Evolutionary conservation across 2,113 vertebrate species (phyloP), one percentile per base, ranked within the genome.

Genomic region (Cyprinus carpio): DNA sequence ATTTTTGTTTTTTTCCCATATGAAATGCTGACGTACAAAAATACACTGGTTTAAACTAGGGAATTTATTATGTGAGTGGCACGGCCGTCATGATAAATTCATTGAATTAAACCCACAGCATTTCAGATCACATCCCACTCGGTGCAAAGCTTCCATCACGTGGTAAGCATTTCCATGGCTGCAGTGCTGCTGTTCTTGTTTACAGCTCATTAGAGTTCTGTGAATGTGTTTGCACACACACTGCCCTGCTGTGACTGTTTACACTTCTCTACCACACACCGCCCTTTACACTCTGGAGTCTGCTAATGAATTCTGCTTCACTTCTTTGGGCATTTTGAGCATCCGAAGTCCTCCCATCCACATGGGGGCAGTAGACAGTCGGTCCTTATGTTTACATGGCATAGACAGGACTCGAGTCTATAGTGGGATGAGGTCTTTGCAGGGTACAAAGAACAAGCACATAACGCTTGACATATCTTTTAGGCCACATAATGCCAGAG

Each of bases 191-290:
- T 71, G 43, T 43, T 74, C 85, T 79, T 60, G 65, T 89, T 87
- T 88, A 86, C 34, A 51, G 65, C 56, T 65, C 62, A 51, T 69
- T 27, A 31, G 83, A 84, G 54, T 43, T 81, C 46, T 84, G 77
- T 72, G 65, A 49, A 69, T 72, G 56, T 62, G 65, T 82, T 71
- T 71, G 65, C 71, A 85, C 69, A 69, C 65, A 46, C 77, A 79
- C 65, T 80, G 77, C 67, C 67, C 72, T 80, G 37, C 82, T 85
- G 84, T 65, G 64, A 81, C 81, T 82, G 86, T 84, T 85, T 85
- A 85, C 85, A 75, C 74, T 67, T 31, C 75, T 85, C 27, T 31
- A 49, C 58, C 64, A 84, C 75, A n/a, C 62, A 65, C 76, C 51
- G 29, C 34, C 81, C 60, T 74, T 31, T 65, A 81, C 54, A 15